Percentiles rank a stretch among this genome's conserved stretches.
phyloP scores from a whole-genome alignment of 2,797 vertebrate species.

The Todus mexicanus region DNA sequence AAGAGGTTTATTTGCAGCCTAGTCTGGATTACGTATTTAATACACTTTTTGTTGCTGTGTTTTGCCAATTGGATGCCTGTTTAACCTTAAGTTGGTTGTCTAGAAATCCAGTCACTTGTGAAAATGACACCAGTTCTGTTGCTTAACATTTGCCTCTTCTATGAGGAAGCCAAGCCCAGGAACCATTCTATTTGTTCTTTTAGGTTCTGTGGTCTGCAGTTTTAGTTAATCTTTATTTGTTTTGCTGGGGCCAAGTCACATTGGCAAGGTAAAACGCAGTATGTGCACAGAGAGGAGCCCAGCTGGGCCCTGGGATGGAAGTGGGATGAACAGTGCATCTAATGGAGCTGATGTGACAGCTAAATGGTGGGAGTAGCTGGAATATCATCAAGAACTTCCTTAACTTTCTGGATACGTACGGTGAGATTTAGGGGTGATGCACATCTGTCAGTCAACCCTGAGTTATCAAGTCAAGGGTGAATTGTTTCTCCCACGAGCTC shows the following conservation, averaged over 20 bases:
- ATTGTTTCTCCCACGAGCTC: background rate
- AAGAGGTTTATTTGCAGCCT: background rate
- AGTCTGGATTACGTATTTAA: background rate
- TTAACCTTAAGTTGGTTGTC: fast-evolving
- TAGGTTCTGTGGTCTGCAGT: background rate
- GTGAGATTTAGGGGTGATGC: background rate
- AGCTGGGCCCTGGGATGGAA: background rate
- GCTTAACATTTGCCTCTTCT: background rate
- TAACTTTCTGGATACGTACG: background rate
- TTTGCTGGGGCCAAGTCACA: background rate
- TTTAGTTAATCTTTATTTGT: background rate
- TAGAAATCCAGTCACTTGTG: no score
- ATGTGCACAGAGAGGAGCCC: background rate
- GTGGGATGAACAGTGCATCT: background rate
- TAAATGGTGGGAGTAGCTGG: background rate
- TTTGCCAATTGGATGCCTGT: fast-evolving
- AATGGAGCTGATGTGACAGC: background rate
- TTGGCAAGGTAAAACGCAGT: background rate
- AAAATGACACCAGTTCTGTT: background rate
- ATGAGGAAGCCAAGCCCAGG: background rate
- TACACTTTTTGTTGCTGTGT: background rate
- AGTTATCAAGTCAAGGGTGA: background rate
- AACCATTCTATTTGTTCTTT: background rate
- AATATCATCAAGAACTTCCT: background rate
- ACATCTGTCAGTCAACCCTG: fast-evolving